Percentiles rank a stretch among this genome's conserved stretches.
Evolutionary conservation across 1,140 invertebrate genomes (phyloP).

Genomic region (Hyles vespertilio): DNA sequence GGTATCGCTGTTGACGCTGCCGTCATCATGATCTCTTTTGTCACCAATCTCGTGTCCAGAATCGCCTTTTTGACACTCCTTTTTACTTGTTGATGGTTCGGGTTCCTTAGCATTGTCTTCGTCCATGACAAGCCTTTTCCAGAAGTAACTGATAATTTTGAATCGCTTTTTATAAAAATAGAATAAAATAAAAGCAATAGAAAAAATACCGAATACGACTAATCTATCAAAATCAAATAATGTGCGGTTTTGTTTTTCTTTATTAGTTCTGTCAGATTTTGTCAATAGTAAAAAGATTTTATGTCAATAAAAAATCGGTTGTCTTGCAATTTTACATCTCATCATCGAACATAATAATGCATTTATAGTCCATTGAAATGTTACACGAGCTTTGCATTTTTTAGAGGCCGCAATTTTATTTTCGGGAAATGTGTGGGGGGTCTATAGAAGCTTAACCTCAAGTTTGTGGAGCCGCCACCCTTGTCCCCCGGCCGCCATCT

Average conservation of each 20-base stretch:
- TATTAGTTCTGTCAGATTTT: constrained; percentile 2
- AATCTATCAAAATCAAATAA: neutral
- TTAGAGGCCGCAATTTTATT: no score
- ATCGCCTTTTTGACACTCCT: constrained; percentile 28
- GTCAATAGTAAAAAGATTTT: neutral
- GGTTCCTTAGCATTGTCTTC: constrained; percentile 31
- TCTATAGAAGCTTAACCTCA: no score
- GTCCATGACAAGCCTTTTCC: constrained; percentile 41
- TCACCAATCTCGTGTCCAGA: constrained; percentile 22
- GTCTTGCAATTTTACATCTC: no score
- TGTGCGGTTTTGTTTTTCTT: constrained; percentile 18
- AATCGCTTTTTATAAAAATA: constrained; percentile 8
- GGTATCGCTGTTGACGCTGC: constrained; percentile 26
- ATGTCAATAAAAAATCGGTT: neutral
- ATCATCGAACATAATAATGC: no score
- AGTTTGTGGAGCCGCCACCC: no score
- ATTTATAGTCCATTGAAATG: no score
- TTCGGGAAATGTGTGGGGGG: no score
- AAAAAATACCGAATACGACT: neutral
- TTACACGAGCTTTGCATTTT: no score
- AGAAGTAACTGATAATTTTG: constrained; percentile 51
- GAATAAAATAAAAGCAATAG: no score
- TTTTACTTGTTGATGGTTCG: constrained; percentile 40
- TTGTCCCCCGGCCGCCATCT: no score
- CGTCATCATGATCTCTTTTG: constrained; percentile 18